A percentile compares a stretch with the other conserved stretches of the same genome.
Evolutionary conservation across 2,113 vertebrate genomes (phyloP).

Genomic region (Chloropsis cyanopogon): DNA sequence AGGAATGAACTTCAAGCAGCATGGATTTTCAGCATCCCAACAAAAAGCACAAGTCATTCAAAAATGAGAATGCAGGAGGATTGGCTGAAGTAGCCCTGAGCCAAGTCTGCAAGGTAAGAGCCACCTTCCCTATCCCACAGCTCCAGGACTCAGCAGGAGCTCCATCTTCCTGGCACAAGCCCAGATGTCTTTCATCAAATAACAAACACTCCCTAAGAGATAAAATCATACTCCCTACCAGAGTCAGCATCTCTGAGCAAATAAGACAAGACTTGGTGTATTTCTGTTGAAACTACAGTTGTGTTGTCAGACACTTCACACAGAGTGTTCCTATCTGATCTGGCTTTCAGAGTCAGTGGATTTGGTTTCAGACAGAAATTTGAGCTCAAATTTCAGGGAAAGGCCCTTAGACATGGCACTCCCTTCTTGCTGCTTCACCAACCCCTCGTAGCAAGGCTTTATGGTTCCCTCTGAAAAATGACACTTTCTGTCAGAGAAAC

Average conservation of each 20-base stretch:
- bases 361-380: background rate
- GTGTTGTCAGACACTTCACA: rapidly evolving
- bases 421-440: background rate
- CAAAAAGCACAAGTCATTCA: background rate
- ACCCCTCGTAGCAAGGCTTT: background rate
- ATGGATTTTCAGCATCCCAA: background rate
- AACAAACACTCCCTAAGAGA: background rate
- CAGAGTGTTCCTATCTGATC: background rate
- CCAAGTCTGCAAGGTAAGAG: rapidly evolving
- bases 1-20: background rate
- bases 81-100: background rate
- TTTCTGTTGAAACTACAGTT: background rate
- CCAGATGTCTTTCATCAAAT: background rate
- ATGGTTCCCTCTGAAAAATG: background rate
- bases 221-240: background rate
- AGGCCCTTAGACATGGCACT: background rate
- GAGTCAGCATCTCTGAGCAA: background rate
- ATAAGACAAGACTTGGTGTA: background rate
- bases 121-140: background rate
- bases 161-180: background rate
- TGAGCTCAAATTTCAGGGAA: background rate
- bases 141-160: background rate
- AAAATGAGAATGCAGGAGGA: background rate
- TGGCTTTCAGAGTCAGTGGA: background rate
- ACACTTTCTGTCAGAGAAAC: background rate